Evolutionary conservation across 2,888 invertebrate species (phyloP), one percentile per base, ranked within the genome.

Genomic region (Euphydryas editha): DNA sequence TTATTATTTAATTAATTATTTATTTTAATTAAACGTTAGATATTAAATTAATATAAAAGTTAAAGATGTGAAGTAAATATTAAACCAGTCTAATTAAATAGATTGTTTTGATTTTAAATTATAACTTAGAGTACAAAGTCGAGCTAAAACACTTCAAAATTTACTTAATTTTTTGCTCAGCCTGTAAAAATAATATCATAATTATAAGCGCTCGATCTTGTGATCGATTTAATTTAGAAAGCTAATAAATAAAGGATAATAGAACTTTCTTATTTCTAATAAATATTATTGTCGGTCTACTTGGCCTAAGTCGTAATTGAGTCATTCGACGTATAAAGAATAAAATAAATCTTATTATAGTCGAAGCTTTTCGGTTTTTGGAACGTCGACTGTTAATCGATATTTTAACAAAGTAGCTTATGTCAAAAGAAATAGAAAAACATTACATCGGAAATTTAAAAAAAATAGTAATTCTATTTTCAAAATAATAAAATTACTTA

Each of bases 201-300:
- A 47, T 46, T 5, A 21, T 47, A 1, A 36, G 17, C 20, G 46
- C 55, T 62, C 46, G 56, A 46, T 44, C 55, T 47, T 21, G 37
- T n/a, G 39, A 17, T 57, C 57, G n/a, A 49, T 49, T 55, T 47
- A 17, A 20, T 55, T 55, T 21, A 37, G 21, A 56, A 46, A 46
- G 56, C 46, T 30, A 54, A 62, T 56, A 54, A 58, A 58, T 44
- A 37, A 21, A 13, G 24, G 54, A 54, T 11, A 59, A 21, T 18
- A 21, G 49, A 60, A 49, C 20, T 17, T 49, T 55, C 24, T 64
- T 47, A 20, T 49, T 64, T 47, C 11, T n/a, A 37, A 67, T 63
- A 51, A 64, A 64, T 67, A 67, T 59, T 63, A 49, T 44, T 64
- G 20, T 57, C 56, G 64, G 59, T 64, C 64, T 60, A 57, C 56